Conservation (phyloP, 2,113 vertebrate species). For the Plotosus lineatus region DNA sequence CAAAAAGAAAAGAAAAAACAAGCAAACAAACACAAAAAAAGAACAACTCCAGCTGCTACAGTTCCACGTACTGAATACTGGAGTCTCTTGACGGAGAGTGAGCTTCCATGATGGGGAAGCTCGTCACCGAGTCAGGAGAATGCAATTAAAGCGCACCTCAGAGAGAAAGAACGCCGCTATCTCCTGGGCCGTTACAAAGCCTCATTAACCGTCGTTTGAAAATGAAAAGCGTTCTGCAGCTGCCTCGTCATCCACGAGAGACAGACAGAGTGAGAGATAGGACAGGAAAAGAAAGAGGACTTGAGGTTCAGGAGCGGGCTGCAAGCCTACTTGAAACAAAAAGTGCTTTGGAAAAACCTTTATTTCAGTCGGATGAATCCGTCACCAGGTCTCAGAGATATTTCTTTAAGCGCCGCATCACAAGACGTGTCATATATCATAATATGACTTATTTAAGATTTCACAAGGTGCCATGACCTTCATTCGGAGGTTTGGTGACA, state of each 20-base stretch:
- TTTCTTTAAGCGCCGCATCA: background rate
- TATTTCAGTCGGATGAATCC: background rate
- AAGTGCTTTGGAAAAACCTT: background rate
- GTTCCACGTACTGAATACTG: slow-evolving; percentile 64
- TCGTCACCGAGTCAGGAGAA: slow-evolving; percentile 47
- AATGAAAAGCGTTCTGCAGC: slow-evolving; percentile 36
- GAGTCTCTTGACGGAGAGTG: slow-evolving; percentile 59
- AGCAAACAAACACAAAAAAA: background rate
- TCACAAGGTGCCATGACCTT: background rate
- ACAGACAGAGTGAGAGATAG: background rate
- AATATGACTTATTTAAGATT: background rate
- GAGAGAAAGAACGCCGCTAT: slow-evolving; percentile 10
- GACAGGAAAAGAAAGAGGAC: background rate
- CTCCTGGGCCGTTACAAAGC: slow-evolving; percentile 42
- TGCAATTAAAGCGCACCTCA: slow-evolving; percentile 37
- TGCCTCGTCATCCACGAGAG: slow-evolving; percentile 11
- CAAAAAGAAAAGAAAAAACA: slow-evolving; percentile 9
- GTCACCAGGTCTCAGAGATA: background rate
- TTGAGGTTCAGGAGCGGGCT: background rate
- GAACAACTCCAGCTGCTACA: slow-evolving; percentile 61
- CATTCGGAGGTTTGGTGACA: background rate
- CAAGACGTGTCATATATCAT: background rate
- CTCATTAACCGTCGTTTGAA: slow-evolving; percentile 30
- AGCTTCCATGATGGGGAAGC: slow-evolving; percentile 46
- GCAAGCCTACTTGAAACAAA: background rate